phyloP scores from a whole-genome alignment of 2,113 vertebrate genomes.

The Callospermophilus lateralis region DNA sequence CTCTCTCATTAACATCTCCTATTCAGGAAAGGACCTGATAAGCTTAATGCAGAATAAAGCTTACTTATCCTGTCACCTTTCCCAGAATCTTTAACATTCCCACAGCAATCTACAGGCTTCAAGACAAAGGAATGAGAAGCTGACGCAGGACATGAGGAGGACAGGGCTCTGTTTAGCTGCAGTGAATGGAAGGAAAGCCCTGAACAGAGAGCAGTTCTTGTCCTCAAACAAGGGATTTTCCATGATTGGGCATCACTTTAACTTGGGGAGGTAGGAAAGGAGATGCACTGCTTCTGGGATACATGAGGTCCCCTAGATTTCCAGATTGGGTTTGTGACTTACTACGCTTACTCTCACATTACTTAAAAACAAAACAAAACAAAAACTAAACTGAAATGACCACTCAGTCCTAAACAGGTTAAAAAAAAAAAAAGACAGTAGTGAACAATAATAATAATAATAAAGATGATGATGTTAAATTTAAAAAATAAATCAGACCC shows the following conservation, averaged over 20 bases:
- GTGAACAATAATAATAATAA: not conserved
- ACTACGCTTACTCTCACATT: not conserved
- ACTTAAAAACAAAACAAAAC: not conserved
- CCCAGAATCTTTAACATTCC: not conserved
- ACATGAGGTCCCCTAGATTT: not conserved
- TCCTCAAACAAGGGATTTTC: not conserved
- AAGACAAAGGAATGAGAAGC: conserved; percentile 12
- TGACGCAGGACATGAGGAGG: not conserved
- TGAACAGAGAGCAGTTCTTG: not conserved
- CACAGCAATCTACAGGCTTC: not conserved
- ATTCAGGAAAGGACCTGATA: not conserved
- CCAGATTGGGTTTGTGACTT: not conserved
- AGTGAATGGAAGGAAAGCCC: not conserved
- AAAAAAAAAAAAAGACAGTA: not conserved
- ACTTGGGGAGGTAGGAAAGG: not conserved
- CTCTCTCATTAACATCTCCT: not conserved
- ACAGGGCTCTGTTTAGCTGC: not conserved
- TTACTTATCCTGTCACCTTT: not conserved
- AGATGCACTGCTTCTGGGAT: not conserved
- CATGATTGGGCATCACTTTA: not conserved
- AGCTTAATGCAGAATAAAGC: not conserved
- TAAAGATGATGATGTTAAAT: too few species aligned
- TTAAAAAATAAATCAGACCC: not conserved
- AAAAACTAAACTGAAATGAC: not conserved
- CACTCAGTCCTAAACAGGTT: conserved; percentile 4